phyloP scores from a whole-genome alignment of 2,888 invertebrate genomes.

The Perdita meconis region DNA sequence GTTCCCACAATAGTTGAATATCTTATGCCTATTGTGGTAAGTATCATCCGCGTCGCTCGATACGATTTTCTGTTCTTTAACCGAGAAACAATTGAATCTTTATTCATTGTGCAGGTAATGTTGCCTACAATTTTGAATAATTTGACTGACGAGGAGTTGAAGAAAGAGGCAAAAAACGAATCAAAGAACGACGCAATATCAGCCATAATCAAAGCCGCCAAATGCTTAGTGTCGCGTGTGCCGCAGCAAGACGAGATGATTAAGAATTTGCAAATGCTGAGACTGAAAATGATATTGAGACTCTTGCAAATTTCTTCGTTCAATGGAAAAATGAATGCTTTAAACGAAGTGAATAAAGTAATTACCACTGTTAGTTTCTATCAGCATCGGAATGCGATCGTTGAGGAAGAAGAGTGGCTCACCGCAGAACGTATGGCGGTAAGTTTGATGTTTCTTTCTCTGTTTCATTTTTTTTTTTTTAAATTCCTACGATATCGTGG shows the following conservation, averaged over 20 bases:
- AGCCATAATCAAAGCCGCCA: conserved; percentile 96
- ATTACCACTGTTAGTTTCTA: conserved; percentile 96
- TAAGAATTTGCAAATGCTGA: conserved; percentile 94
- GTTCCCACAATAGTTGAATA: conserved; percentile 95
- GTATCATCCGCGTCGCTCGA: conserved; percentile 76
- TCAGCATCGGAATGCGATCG: conserved; percentile 89
- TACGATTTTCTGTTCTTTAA: background rate
- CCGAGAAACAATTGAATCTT: background rate
- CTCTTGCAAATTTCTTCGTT: conserved; percentile 98
- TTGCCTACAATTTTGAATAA: conserved; percentile 95
- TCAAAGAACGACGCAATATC: conserved; percentile 98
- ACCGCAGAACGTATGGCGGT: conserved; percentile 97
- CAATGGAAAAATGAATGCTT: conserved; percentile 99
- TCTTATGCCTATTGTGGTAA: conserved; percentile 95
- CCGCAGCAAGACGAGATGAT: conserved; percentile 93
- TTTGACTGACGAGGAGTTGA: conserved; percentile 97
- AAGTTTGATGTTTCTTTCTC: too few relatives aligned
- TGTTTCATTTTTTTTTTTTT: too few relatives aligned
- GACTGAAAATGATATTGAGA: conserved; percentile 97
- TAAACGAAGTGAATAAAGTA: conserved; percentile 99
- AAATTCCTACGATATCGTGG: too few relatives aligned
- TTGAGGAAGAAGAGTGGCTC: conserved; percentile 95
- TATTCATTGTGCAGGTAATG: conserved; percentile 88
- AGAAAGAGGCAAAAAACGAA: conserved; percentile 97
- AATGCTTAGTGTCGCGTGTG: conserved; percentile 94